phyloP scores from a whole-genome alignment of 2,797 vertebrate species.

The Tenualosa thibaudeaui region DNA sequence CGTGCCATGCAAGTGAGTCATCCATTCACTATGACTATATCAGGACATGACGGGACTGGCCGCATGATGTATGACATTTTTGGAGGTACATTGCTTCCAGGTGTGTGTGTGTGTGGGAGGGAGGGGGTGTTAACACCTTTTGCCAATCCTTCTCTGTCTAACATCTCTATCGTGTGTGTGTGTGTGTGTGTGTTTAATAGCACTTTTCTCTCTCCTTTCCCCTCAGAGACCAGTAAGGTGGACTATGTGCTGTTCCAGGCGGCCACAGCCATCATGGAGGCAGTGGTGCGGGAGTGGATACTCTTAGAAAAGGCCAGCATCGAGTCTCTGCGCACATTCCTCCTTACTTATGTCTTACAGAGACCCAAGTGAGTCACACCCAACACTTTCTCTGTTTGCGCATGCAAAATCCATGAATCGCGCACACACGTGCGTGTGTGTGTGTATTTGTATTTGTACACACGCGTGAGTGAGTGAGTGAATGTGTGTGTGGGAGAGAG shows the following conservation, averaged over 20 bases:
- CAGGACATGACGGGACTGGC: not conserved
- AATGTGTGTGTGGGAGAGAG: not conserved
- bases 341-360: constrained; percentile 97
- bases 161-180: no score
- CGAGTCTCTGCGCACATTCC: constrained; percentile 94
- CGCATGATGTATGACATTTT: not conserved
- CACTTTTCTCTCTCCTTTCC: not conserved
- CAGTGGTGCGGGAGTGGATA: constrained; percentile 97
- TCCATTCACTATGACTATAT: not conserved
- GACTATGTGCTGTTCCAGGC: constrained; percentile 99
- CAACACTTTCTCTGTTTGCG: not conserved
- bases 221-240: constrained; percentile 97
- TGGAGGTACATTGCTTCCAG: not conserved
- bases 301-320: constrained; percentile 95
- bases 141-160: not conserved
- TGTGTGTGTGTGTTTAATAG: not conserved
- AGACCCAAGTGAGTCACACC: constrained; percentile 88
- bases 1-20: not conserved
- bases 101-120: not conserved
- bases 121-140: no score
- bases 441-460: not conserved
- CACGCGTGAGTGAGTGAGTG: no score
- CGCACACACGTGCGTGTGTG: not conserved
- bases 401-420: not conserved
- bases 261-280: constrained; percentile 98